Percentiles rank a stretch among this genome's conserved stretches.
Evolutionary conservation across 2,113 vertebrate species (phyloP).

Genomic region (Gadus chalcogrammus): DNA sequence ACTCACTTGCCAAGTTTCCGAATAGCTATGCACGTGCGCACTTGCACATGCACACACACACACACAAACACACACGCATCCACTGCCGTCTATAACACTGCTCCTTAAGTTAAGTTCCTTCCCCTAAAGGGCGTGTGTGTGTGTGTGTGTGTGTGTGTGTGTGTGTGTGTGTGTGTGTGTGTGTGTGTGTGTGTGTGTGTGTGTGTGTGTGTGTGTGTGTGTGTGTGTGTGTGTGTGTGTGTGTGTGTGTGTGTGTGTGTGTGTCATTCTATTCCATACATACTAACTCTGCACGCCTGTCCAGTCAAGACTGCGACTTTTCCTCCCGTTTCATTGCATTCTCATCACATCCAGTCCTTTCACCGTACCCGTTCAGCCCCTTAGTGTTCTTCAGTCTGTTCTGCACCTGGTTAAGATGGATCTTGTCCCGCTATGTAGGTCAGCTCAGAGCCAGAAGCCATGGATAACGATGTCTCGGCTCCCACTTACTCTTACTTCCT

Average conservation of each 20-base stretch:
- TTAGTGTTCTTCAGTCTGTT: not conserved
- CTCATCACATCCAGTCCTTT: not conserved
- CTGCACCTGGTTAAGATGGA: not conserved
- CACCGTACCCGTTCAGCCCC: not conserved
- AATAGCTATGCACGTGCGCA: conserved; percentile 26
- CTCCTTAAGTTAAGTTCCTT: not conserved
- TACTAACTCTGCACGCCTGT: too few relatives aligned
- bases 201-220: too few relatives aligned
- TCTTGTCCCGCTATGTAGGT: not conserved
- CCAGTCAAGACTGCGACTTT: not conserved
- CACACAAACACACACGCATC: not conserved
- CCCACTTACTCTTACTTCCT: not conserved
- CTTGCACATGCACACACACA: not conserved
- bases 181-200: too few relatives aligned
- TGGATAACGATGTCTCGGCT: too few relatives aligned
- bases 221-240: too few relatives aligned
- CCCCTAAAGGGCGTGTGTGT: not conserved
- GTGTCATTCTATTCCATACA: too few relatives aligned
- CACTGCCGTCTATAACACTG: not conserved
- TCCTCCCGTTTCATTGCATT: not conserved
- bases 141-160: too few relatives aligned
- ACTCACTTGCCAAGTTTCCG: conserved; percentile 31
- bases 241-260: too few relatives aligned
- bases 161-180: too few relatives aligned
- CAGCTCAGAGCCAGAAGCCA: not conserved